A percentile compares a stretch with the other conserved stretches of the same genome.
Evolutionary conservation across 2,888 invertebrate species (phyloP).

Genomic region (Drosophila limbata): DNA sequence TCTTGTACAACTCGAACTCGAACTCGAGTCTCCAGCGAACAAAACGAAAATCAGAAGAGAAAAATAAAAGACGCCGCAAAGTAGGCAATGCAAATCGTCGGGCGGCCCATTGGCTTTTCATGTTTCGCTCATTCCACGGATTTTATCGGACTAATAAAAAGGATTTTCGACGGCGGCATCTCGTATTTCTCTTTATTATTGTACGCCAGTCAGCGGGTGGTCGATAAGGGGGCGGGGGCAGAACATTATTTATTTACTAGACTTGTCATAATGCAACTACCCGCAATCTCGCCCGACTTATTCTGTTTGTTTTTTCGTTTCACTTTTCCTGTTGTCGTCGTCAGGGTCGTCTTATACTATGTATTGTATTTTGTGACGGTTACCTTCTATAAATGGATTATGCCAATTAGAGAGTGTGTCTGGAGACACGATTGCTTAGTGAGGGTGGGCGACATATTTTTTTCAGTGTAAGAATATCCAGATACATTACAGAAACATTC

Average conservation of each 20-base stretch:
- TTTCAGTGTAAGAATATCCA: slow-evolving; percentile 11
- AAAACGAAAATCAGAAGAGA: slow-evolving; percentile 13
- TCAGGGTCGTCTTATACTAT: slow-evolving; percentile 52
- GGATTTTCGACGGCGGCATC: slow-evolving; percentile 74
- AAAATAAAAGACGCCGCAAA: slow-evolving; percentile 67
- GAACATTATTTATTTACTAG: slow-evolving; percentile 65
- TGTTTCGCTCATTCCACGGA: slow-evolving; percentile 35
- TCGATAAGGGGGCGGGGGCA: slow-evolving; percentile 25
- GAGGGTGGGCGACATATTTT: slow-evolving; percentile 17
- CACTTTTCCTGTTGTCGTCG: slow-evolving; percentile 36
- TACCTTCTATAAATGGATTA: slow-evolving; percentile 84
- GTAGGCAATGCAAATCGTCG: slow-evolving; percentile 75
- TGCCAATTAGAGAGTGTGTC: slow-evolving; percentile 82
- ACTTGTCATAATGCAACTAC: slow-evolving; percentile 71
- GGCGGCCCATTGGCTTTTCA: slow-evolving; percentile 55
- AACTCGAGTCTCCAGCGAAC: slow-evolving; percentile 19
- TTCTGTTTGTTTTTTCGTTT: slow-evolving; percentile 47
- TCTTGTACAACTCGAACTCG: slow-evolving; percentile 33
- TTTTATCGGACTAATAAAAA: slow-evolving; percentile 77
- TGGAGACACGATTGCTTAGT: slow-evolving; percentile 8
- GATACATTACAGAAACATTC: background rate
- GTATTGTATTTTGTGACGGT: slow-evolving; percentile 66
- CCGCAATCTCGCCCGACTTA: slow-evolving; percentile 47
- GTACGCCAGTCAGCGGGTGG: slow-evolving; percentile 56
- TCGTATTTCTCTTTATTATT: slow-evolving; percentile 75